These are phyloP conservation scores for Agapornis roseicollis DNA, from an alignment of 2,113 vertebrate genomes.

Conservation along the genomic window DNA sequence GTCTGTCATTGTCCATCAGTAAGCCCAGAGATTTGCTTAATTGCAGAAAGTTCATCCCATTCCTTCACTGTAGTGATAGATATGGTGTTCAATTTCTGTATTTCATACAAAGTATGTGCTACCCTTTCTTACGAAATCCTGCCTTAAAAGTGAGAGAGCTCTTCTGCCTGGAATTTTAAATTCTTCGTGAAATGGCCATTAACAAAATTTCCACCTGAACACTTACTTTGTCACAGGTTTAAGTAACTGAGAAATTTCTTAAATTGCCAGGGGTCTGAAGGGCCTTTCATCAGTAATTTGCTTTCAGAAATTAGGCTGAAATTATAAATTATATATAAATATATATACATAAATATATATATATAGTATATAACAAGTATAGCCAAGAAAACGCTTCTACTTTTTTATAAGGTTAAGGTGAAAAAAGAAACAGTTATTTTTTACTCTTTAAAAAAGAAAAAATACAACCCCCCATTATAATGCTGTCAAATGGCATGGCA, in stretches of 20 bases:
- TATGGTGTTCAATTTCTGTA: not conserved
- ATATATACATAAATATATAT: no score
- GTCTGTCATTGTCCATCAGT: not conserved
- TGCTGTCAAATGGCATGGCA: not conserved
- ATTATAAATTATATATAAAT: not conserved
- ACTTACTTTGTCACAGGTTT: not conserved
- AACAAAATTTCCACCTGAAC: not conserved
- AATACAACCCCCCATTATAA: not conserved
- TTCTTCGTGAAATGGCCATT: not conserved
- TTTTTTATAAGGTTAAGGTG: rapidly evolving
- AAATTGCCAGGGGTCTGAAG: not conserved
- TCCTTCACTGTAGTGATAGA: not conserved
- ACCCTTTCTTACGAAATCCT: not conserved
- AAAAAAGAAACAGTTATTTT: not conserved
- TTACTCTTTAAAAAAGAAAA: not conserved
- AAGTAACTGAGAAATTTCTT: not conserved
- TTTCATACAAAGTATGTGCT: not conserved
- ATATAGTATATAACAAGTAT: not conserved
- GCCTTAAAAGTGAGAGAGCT: not conserved
- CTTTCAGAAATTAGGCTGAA: not conserved
- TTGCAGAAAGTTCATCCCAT: not conserved
- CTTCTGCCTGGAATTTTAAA: not conserved
- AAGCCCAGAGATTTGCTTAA: not conserved
- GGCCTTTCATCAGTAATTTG: not conserved
- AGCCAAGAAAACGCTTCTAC: not conserved